Percentiles rank a stretch among this genome's conserved stretches.
phyloP scores from a whole-genome alignment of 64 coral and sea anemone genomes.

The Dendrophyllia cribrosa region DNA sequence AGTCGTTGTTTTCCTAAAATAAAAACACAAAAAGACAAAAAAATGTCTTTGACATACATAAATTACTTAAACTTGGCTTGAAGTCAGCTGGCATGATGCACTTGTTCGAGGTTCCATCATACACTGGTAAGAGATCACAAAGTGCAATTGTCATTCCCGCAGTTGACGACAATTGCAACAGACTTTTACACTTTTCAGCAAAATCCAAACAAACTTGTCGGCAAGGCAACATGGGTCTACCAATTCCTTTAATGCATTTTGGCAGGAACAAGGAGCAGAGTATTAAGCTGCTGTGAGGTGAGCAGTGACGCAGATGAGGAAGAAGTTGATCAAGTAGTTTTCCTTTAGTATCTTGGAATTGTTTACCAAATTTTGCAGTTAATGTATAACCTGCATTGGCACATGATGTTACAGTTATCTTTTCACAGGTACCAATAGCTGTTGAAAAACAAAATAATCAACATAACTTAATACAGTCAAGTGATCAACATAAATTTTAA shows the following conservation, averaged over 20 bases:
- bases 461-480: background rate
- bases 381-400: slow-evolving; percentile 4
- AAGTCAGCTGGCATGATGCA: slow-evolving; percentile 25
- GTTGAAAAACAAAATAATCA: background rate
- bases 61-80: too few relatives aligned
- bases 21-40: too few relatives aligned
- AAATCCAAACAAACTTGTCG: slow-evolving; percentile 69
- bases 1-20: too few relatives aligned
- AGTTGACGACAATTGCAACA: slow-evolving; percentile 3
- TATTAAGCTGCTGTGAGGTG: slow-evolving; percentile 37
- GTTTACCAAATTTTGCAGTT: background rate
- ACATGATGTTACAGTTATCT: slow-evolving; percentile 13
- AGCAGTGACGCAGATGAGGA: background rate
- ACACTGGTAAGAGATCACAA: slow-evolving; percentile 63
- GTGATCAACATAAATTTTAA: too few relatives aligned
- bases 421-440: slow-evolving; percentile 28
- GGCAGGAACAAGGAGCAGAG: slow-evolving; percentile 65
- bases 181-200: slow-evolving; percentile 31
- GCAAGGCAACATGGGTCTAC: slow-evolving; percentile 59
- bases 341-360: background rate
- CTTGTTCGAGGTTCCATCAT: slow-evolving; percentile 33
- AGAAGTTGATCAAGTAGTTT: background rate
- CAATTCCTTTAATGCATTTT: slow-evolving; percentile 41
- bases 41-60: background rate
- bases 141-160: slow-evolving; percentile 39